These are phyloP conservation scores for Sebastolobus altivelis DNA, from an alignment of 2,797 vertebrate species.

Conservation along the genomic window DNA sequence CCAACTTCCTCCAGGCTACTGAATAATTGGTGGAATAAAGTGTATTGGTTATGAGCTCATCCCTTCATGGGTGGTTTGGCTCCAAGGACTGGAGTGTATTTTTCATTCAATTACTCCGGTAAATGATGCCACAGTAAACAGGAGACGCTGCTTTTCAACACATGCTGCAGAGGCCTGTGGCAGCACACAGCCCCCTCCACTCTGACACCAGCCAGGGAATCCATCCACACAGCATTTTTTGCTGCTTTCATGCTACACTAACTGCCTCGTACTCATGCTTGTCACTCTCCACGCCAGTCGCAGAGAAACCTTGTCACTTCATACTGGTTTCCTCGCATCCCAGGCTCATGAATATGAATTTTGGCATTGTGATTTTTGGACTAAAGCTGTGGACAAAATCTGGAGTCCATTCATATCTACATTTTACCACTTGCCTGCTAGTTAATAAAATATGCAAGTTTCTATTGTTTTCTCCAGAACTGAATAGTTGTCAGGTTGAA, in stretches of 20 bases:
- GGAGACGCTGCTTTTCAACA: slow-evolving; percentile 25
- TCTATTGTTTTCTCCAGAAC: not conserved
- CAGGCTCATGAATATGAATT: not conserved
- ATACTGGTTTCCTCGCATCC: not conserved
- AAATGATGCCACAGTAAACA: slow-evolving; percentile 51
- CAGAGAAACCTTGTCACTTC: not conserved
- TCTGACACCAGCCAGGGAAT: slow-evolving; percentile 28
- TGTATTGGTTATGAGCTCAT: slow-evolving; percentile 35
- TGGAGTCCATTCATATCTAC: not conserved
- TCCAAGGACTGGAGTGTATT: slow-evolving; percentile 31
- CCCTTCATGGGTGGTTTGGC: slow-evolving; percentile 39
- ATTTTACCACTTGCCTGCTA: not conserved
- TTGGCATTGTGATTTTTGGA: not conserved
- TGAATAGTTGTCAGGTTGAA: not conserved
- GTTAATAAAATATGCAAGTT: not conserved
- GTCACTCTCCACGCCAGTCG: slow-evolving; percentile 10
- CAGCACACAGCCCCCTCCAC: slow-evolving; percentile 2
- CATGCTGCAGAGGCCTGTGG: slow-evolving; percentile 27
- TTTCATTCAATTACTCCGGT: slow-evolving; percentile 44
- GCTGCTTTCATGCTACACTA: slow-evolving; percentile 23
- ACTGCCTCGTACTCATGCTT: slow-evolving; percentile 13
- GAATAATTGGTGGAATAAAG: slow-evolving; percentile 48
- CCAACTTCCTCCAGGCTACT: slow-evolving; percentile 10
- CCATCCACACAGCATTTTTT: slow-evolving; percentile 14
- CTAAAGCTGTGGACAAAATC: not conserved